Evolutionary conservation across 2,797 vertebrate species (phyloP), one percentile per base, ranked within the genome.

Genomic region (Micromesistius poutassou): DNA sequence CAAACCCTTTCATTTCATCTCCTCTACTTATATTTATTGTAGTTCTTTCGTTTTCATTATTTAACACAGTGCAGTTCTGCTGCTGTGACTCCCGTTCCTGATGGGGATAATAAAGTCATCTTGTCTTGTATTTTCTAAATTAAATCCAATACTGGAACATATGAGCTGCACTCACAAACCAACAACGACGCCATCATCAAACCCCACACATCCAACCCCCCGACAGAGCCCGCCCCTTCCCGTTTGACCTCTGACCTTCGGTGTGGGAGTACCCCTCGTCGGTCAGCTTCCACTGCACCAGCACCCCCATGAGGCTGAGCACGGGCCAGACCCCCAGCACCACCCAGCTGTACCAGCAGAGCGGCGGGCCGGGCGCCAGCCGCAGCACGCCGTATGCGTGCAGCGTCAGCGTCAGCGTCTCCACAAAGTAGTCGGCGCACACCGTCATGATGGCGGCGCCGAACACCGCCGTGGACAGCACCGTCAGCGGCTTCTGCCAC

Each of bases 311-410:
- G 31, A 95, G 55, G 85, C 95, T 94, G 77, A 97, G 94, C 14
- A 87, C 79, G 4, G 95, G 96, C 96, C 96, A 97, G 83, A 95
- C 91, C 1, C 93, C 95, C 88, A 97, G 90, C 82, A 97, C 94
- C 79, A 94, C 95, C 96, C 96, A 97, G 89, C 95, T 95, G 88
- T 94, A 95, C 96, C 96, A 97, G 93, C 96, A 97, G 77, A 96
- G 94, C 4, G 93, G 89, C 30, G 87, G 89, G 30, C 89, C 89
- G 0, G 93, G 84, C 5, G 87, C 86, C 80, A 96, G 90, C 1
- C 95, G 94, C 84, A 97, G 87, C 72, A 93, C 91, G 42, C 95
- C 92, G 1, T 94, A 94, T 7, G 95, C 81, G 0, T 95, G 89
- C 4, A 74, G 86, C 78, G 91, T 93, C 86, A 97, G 86, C 30